These are phyloP conservation scores for Ischnus inquisitorius DNA, from an alignment of 2,888 invertebrate species.

Conservation along the genomic window DNA sequence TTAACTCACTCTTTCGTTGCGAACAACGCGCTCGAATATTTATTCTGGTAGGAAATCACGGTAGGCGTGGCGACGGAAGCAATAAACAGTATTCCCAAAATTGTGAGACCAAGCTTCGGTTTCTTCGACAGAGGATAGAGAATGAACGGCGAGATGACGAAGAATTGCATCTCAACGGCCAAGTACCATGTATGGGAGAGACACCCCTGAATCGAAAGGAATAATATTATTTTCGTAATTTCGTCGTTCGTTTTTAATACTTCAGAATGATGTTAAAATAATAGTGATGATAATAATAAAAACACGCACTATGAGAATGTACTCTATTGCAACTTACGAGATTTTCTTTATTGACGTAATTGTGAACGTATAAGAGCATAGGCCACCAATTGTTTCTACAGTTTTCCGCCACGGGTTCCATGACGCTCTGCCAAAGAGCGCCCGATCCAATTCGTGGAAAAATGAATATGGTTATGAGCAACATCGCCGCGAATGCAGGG, in stretches of 20 bases:
- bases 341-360: conserved; percentile 84
- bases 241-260: neutral
- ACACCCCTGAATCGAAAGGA: conserved; percentile 81
- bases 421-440: conserved; percentile 81
- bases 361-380: conserved; percentile 86
- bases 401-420: conserved; percentile 70
- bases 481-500: conserved; percentile 86
- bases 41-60: conserved; percentile 82
- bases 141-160: conserved; percentile 87
- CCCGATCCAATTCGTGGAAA: conserved; percentile 86
- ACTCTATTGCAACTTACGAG: conserved; percentile 76
- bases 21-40: conserved; percentile 77
- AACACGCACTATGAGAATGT: neutral
- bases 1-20: conserved; percentile 34
- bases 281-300: neutral
- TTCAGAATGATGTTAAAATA: no score
- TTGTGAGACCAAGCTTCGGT: conserved; percentile 81
- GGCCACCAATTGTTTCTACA: conserved; percentile 87
- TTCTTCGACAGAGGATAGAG: conserved; percentile 86
- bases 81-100: conserved; percentile 75
- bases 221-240: neutral
- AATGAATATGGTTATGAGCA: conserved; percentile 86
- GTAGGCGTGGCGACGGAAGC: conserved; percentile 80
- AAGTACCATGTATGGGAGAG: conserved; percentile 88
- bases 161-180: conserved; percentile 88